Evolutionary conservation across 2,797 vertebrate genomes (phyloP).

Genomic region (Alauda arvensis): DNA sequence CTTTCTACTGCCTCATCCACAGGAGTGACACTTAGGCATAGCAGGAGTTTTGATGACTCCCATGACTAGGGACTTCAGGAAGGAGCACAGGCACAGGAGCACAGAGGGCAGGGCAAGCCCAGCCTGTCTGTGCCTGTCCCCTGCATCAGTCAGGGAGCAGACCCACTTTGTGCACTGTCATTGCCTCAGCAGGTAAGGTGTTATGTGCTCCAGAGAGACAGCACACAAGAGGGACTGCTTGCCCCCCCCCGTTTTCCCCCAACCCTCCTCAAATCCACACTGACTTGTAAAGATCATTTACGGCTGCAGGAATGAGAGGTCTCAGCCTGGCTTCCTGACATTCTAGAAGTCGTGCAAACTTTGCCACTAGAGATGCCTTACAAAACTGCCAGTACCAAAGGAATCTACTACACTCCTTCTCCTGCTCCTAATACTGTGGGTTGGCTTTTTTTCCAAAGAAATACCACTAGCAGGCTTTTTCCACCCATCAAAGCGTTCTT

Average conservation of each 20-base stretch:
- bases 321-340: accelerated
- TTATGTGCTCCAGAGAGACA: accelerated
- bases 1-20: no score
- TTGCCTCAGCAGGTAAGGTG: not conserved
- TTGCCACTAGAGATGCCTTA: not conserved
- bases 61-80: no score
- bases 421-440: no score
- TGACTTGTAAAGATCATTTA: no score
- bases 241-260: accelerated
- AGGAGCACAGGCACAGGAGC: not conserved
- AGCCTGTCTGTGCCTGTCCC: accelerated
- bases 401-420: not conserved
- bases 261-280: not conserved
- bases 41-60: not conserved
- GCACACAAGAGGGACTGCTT: accelerated
- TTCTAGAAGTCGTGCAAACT: not conserved
- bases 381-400: no score
- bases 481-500: no score
- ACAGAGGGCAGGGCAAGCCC: accelerated
- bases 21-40: accelerated
- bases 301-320: not conserved
- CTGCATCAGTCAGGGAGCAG: not conserved
- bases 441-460: not conserved
- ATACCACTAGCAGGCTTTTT: not conserved
- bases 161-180: accelerated